Evolutionary conservation across 1,140 invertebrate species (phyloP).

Genomic region (Phthorimaea operculella): DNA sequence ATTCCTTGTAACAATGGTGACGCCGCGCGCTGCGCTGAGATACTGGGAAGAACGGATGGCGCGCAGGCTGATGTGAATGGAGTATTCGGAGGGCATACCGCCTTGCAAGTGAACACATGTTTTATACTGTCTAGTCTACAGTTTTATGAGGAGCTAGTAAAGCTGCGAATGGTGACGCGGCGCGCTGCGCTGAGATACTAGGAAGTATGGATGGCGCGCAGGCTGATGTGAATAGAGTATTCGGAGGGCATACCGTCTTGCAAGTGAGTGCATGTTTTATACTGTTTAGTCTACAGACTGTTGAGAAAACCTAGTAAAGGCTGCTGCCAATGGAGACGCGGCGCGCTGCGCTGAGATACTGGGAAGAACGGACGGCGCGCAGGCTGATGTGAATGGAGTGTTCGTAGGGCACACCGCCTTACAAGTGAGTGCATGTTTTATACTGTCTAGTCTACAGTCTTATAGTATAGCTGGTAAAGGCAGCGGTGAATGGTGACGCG

Average conservation of each 20-base stretch:
- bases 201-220: conserved; percentile 69
- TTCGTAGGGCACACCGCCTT: conserved; percentile 95
- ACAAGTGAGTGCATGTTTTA: conserved; percentile 66
- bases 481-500: conserved; percentile 93
- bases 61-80: conserved; percentile 86
- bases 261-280: conserved; percentile 65
- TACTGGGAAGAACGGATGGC: conserved; percentile 73
- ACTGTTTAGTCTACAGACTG: too few relatives aligned
- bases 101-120: conserved; percentile 87
- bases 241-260: conserved; percentile 95
- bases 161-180: conserved; percentile 93
- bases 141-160: conserved; percentile 99
- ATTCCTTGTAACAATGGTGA: too few relatives aligned
- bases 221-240: conserved; percentile 92
- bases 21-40: conserved; percentile 87
- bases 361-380: conserved; percentile 68
- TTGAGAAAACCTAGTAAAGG: too few relatives aligned
- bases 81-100: conserved; percentile 95
- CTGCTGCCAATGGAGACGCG: too few relatives aligned
- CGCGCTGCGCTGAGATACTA: conserved; percentile 89
- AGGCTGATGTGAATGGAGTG: conserved; percentile 90
- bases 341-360: conserved; percentile 89
- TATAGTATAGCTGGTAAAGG: conserved; percentile 97
- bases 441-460: too few relatives aligned
- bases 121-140: too few relatives aligned